Evolutionary conservation across 2,888 invertebrate species (phyloP).

Genomic region (Leptothorax acervorum): DNA sequence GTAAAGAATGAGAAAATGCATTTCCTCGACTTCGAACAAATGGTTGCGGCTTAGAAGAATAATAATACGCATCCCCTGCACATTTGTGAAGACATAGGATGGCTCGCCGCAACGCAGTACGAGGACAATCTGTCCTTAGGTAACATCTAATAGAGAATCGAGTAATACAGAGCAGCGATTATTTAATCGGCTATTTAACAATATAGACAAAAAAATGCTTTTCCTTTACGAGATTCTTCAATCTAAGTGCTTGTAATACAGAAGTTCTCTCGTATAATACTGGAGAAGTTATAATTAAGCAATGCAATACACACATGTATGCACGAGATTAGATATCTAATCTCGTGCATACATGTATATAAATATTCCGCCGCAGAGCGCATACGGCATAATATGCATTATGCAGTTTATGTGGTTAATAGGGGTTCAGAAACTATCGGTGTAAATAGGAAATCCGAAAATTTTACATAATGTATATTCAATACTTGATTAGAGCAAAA

Average conservation of each 20-base stretch:
- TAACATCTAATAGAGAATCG: not conserved
- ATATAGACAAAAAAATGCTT: not conserved
- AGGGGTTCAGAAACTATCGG: not conserved
- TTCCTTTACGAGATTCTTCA: not conserved
- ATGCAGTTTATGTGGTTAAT: not conserved
- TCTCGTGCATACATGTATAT: not conserved
- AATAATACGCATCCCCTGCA: constrained; percentile 36
- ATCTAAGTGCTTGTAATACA: not conserved
- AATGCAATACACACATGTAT: too few species aligned
- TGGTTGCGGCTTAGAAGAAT: constrained; percentile 39
- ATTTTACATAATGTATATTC: constrained; percentile 21
- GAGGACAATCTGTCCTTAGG: too few species aligned
- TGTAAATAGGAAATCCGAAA: not conserved
- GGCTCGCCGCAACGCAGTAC: not conserved
- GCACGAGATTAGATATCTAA: not conserved
- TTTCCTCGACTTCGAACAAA: constrained; percentile 47
- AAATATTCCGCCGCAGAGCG: not conserved
- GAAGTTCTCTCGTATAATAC: not conserved
- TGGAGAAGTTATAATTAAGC: not conserved
- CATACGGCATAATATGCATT: not conserved
- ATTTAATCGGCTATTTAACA: not conserved
- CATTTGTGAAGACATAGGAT: constrained; percentile 13
- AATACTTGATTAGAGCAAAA: not conserved
- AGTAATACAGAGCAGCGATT: not conserved
- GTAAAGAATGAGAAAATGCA: constrained; percentile 30